Evolutionary conservation across 2,113 vertebrate genomes (phyloP), one percentile per base, ranked within the genome.

Genomic region (Carollia perspicillata): DNA sequence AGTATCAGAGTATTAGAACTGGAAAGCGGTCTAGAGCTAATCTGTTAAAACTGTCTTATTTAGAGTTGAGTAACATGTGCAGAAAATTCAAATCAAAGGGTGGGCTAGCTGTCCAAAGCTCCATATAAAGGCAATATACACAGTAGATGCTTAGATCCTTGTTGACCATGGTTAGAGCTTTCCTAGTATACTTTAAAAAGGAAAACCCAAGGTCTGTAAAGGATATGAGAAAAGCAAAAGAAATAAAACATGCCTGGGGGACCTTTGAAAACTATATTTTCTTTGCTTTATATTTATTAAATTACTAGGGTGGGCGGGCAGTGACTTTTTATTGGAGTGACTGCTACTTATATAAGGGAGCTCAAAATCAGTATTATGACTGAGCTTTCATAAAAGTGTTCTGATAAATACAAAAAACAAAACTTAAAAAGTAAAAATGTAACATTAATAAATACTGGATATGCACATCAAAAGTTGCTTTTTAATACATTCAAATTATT

Each of bases 401-500:
- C 26, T 51, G 2, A 85, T 96, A 7, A 86, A 91, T 91, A 96
- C 40, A 84, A 94, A 95, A 63, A 47, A 63, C 2, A 74, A 44
- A 95, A 83, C 40, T 40, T 63, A 68, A 74, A 83, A 47, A 77
- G 17, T 88, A 17, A 47, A 42, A 93, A 92, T 60, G 37, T 77
- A 63, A 17, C 28, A 93, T 42, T 47, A 17, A 90, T 69, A 95
- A 91, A 83, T 92, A 66, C 65, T 66, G 16, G 17, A 75, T 53
- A 87, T 89, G 35, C 16, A 42, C 11, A 86, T 84, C 42, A 69
- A 6, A 92, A 94, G 47, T 83, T 44, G 74, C 22, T 95, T 89
- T 68, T 90, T 68, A 93, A 95, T 85, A 81, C 55, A 72, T 83
- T 86, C 96, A 94, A 89, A 94, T 94, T 95, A 96, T 75, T 97